Percentiles rank a stretch among this genome's conserved stretches.
phyloP scores from a whole-genome alignment of 2,113 vertebrate species.

The Xiphias gladius region DNA sequence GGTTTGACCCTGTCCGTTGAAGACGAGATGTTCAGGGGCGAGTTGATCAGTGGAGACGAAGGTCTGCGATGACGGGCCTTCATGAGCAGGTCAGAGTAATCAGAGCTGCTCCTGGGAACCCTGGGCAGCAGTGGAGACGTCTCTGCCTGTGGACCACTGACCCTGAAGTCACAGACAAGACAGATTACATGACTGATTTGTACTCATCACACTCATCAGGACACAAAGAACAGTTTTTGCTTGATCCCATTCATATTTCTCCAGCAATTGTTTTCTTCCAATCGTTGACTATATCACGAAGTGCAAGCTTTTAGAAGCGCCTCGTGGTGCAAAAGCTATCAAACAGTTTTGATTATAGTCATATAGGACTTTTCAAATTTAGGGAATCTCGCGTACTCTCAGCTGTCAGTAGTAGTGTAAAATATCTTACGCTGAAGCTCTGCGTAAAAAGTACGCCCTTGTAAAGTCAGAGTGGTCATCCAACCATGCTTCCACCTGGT shows the following conservation, averaged over 20 bases:
- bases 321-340: too few species aligned
- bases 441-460: constrained; percentile 67
- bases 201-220: too few species aligned
- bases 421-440: constrained; percentile 65
- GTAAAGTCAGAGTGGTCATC: constrained; percentile 76
- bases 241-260: too few species aligned
- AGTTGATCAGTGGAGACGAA: constrained; percentile 51
- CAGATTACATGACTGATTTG: background rate
- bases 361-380: too few species aligned
- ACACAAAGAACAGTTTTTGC: too few species aligned
- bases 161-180: constrained; percentile 45
- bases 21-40: constrained; percentile 30
- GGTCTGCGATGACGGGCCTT: constrained; percentile 19
- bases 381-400: background rate
- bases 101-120: constrained; percentile 54
- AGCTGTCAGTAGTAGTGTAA: too few species aligned
- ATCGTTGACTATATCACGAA: background rate
- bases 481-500: constrained; percentile 69
- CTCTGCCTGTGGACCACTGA: constrained; percentile 40
- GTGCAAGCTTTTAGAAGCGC: background rate
- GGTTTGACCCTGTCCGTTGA: constrained; percentile 18
- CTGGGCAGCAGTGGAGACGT: constrained; percentile 24
- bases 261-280: too few species aligned
- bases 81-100: constrained; percentile 32
- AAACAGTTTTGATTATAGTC: too few species aligned